These are phyloP conservation scores for Pissodes strobi DNA, from an alignment of 1,140 invertebrate species.

Conservation along the genomic window DNA sequence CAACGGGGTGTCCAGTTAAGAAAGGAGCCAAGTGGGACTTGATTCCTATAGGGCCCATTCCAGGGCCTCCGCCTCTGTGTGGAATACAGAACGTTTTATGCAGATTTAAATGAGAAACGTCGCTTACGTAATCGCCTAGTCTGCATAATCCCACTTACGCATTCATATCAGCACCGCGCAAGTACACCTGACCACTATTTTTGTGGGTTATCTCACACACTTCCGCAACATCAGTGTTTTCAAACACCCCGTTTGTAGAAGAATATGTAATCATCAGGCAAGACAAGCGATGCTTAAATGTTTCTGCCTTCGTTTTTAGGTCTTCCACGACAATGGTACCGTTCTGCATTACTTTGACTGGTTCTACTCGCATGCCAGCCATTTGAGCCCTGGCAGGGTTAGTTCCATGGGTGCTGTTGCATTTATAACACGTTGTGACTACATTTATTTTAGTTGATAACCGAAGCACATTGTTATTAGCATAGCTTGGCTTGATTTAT, in stretches of 20 bases:
- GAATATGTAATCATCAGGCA: conserved; percentile 99
- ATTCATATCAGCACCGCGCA: conserved; percentile 99
- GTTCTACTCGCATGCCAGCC: conserved; percentile 82
- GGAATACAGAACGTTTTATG: too few relatives aligned
- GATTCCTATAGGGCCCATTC: conserved; percentile 96
- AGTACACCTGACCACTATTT: conserved; percentile 93
- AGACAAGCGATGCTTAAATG: conserved; percentile 83
- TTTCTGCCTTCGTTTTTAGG: conserved; percentile 81
- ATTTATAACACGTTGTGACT: too few relatives aligned
- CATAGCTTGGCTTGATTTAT: too few relatives aligned
- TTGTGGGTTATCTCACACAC: conserved; percentile 91
- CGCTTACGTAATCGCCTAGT: conserved; percentile 97
- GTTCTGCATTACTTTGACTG: conserved; percentile 81
- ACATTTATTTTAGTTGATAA: too few relatives aligned
- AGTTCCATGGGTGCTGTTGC: conserved; percentile 98
- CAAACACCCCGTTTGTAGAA: conserved; percentile 98
- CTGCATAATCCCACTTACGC: conserved; percentile 96
- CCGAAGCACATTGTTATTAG: too few relatives aligned
- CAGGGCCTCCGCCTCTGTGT: conserved; percentile 82
- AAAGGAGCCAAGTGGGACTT: conserved; percentile 93
- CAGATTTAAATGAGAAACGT: conserved; percentile 96
- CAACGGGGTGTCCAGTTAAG: conserved; percentile 89
- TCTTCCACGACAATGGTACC: conserved; percentile 94
- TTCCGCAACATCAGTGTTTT: conserved; percentile 90
- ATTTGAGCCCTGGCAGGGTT: conserved; percentile 99